Conservation (phyloP, 2,888 invertebrate species). For the Scaptomyza parva region DNA sequence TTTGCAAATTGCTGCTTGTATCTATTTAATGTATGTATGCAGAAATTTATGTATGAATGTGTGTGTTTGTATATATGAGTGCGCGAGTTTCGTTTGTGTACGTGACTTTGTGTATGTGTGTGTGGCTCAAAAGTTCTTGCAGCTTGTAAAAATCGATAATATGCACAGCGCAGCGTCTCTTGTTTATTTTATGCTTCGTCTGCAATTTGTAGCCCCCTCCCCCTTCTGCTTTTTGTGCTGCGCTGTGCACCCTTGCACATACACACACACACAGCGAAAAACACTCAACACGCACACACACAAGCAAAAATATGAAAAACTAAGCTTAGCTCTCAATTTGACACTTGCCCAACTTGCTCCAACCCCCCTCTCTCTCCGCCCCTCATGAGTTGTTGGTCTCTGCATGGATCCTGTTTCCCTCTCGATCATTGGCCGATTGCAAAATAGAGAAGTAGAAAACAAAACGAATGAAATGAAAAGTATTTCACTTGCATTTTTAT, state of each 20-base stretch:
- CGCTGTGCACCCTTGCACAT: constrained; percentile 36
- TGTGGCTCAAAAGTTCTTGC: constrained; percentile 66
- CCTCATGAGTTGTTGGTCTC: no score
- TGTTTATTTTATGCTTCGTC: constrained; percentile 81
- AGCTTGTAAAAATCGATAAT: constrained; percentile 76
- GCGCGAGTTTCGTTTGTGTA: constrained; percentile 13
- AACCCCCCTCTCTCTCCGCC: background rate
- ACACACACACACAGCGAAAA: constrained; percentile 13
- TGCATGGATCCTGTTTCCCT: constrained; percentile 20
- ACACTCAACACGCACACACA: constrained; percentile 4
- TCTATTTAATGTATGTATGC: constrained; percentile 33
- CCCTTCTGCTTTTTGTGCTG: background rate
- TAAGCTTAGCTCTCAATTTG: constrained; percentile 57
- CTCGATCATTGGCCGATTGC: constrained; percentile 40
- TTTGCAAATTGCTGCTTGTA: constrained; percentile 31
- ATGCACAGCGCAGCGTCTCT: constrained; percentile 65
- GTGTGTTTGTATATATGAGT: constrained; percentile 15
- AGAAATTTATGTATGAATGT: constrained; percentile 17
- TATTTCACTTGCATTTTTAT: constrained; percentile 64
- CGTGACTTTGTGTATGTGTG: constrained; percentile 37
- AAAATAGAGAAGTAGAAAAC: constrained; percentile 17
- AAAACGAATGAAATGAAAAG: constrained; percentile 51
- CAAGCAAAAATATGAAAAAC: constrained; percentile 32
- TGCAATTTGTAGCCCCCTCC: constrained; percentile 73
- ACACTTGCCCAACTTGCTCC: constrained; percentile 27